phyloP scores from a whole-genome alignment of 2,888 invertebrate genomes.

The Lymantria monacha region DNA sequence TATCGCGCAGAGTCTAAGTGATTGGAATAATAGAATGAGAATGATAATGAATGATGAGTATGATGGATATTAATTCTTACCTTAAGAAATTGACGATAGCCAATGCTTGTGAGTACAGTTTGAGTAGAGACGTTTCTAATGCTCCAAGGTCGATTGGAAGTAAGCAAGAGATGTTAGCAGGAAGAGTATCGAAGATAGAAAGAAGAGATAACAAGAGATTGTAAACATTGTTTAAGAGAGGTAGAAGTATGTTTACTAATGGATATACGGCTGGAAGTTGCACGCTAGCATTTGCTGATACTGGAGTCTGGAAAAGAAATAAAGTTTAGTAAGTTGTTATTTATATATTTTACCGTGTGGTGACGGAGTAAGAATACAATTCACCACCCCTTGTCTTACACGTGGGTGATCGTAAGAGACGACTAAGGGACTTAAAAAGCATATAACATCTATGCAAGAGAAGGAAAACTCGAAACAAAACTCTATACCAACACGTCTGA shows the following conservation, averaged over 20 bases:
- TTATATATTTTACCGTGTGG: too few relatives aligned
- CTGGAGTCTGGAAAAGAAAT: slow-evolving; percentile 35
- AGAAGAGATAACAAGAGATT: slow-evolving; percentile 70
- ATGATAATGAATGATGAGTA: too few relatives aligned
- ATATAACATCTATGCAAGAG: too few relatives aligned
- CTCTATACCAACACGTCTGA: too few relatives aligned
- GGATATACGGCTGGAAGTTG: slow-evolving; percentile 75
- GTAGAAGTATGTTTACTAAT: slow-evolving; percentile 68
- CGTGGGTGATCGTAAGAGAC: too few relatives aligned
- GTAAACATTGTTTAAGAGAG: slow-evolving; percentile 73
- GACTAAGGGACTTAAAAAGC: too few relatives aligned
- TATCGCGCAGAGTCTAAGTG: too few relatives aligned
- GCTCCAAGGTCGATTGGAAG: slow-evolving; percentile 71
- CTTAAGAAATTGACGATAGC: slow-evolving; percentile 72
- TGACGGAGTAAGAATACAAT: too few relatives aligned
- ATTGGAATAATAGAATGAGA: too few relatives aligned
- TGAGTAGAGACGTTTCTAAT: slow-evolving; percentile 66
- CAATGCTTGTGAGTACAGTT: slow-evolving; percentile 69
- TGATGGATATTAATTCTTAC: background rate
- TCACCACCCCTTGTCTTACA: too few relatives aligned
- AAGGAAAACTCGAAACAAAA: too few relatives aligned
- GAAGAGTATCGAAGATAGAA: slow-evolving; percentile 72
- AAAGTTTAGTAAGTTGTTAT: background rate
- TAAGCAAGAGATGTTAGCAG: slow-evolving; percentile 62
- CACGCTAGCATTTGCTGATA: slow-evolving; percentile 49